These are phyloP conservation scores for Dysidea cf. avara DNA, from an alignment of 37 sponge, comb jelly and placozoan genomes.

Conservation along the genomic window DNA sequence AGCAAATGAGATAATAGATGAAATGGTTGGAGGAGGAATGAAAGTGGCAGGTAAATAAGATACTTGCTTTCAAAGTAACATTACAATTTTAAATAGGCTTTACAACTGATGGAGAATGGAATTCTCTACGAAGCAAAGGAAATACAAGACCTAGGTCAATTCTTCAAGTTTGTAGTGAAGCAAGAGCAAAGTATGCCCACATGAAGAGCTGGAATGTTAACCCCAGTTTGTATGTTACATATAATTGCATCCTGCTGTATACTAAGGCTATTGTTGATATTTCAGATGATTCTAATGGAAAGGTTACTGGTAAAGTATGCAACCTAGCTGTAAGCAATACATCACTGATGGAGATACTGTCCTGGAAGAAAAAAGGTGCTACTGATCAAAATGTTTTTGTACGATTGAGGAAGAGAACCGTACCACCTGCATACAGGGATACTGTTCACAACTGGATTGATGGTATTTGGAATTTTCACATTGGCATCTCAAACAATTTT, in stretches of 20 bases:
- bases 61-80: too few species aligned
- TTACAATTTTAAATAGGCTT: not conserved
- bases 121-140: not conserved
- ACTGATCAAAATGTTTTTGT: not conserved
- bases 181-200: not conserved
- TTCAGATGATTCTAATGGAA: not conserved
- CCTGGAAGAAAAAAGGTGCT: not conserved
- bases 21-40: slow-evolving; percentile 1
- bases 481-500: too few species aligned
- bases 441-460: slow-evolving; percentile 8
- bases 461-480: too few species aligned
- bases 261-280: not conserved
- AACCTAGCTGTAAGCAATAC: slow-evolving; percentile 4
- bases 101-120: slow-evolving; percentile 3
- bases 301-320: not conserved
- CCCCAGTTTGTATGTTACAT: not conserved
- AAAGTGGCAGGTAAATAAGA: not conserved
- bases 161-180: not conserved
- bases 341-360: not conserved
- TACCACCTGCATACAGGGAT: slow-evolving; percentile 31
- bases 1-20: not conserved
- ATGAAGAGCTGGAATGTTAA: not conserved
- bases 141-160: not conserved
- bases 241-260: too few species aligned
- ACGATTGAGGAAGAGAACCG: not conserved